These are phyloP conservation scores for Probosciger aterrimus DNA, from an alignment of 2,113 vertebrate species.

Conservation along the genomic window DNA sequence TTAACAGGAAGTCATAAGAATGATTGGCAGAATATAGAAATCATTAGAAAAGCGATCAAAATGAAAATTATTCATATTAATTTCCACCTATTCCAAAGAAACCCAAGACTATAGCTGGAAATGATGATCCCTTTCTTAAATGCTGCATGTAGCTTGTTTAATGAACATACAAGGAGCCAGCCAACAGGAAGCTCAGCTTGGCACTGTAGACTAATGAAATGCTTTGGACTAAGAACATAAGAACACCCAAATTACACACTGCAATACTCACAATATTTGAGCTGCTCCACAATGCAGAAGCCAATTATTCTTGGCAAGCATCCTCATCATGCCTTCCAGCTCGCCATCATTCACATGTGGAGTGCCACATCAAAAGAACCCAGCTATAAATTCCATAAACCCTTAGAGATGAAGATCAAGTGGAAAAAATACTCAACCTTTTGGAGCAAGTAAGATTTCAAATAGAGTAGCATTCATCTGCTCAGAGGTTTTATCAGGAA, in stretches of 20 bases:
- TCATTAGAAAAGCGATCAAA: background rate
- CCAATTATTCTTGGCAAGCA: conserved; percentile 70
- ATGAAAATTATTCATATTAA: background rate
- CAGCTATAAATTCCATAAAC: conserved; percentile 63
- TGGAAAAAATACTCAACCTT: background rate
- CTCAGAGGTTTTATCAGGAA: background rate
- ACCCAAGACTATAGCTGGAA: background rate
- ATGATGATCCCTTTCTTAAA: background rate
- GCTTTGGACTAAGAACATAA: conserved; percentile 66
- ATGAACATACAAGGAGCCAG: conserved; percentile 26
- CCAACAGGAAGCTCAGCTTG: conserved; percentile 60
- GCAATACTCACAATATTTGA: conserved; percentile 63
- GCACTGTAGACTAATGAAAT: conserved; percentile 56
- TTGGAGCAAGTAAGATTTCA: background rate
- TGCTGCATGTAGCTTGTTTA: conserved; percentile 28
- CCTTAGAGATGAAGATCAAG: conserved; percentile 61
- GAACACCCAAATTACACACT: conserved; percentile 66
- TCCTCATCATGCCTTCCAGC: conserved; percentile 39
- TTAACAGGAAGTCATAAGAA: background rate
- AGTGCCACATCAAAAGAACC: conserved; percentile 65
- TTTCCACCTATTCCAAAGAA: background rate
- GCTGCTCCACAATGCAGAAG: conserved; percentile 63
- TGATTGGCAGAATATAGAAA: background rate
- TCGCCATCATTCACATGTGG: conserved; percentile 61
- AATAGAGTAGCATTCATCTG: background rate